Base-by-base conservation (phyloP, 2,888 invertebrate genomes). In the Mimumesa dahlbomi region DNA sequence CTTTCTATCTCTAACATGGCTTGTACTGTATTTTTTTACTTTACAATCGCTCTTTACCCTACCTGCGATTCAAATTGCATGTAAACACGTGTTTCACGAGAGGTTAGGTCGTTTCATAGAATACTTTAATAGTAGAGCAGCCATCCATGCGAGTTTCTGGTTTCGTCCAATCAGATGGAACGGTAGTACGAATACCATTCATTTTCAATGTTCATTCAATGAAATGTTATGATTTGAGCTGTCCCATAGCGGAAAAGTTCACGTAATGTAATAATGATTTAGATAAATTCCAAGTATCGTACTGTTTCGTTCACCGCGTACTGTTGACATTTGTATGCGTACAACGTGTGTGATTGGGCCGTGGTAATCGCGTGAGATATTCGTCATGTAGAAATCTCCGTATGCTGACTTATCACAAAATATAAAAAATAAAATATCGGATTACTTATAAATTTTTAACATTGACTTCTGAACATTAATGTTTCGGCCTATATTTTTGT, bases 91-190 rank as follows among this genome's bases (percentile, higher is more conserved):
- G 71, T 7, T 9, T 53, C 6, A 7, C 7, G 22, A 11, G 18
- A 64, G 71, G 71, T 72, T 72, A 70, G 42, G 14, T 42, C 16
- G 6, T 1, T n/a, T 29, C 72, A 53, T 43, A 18, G 34, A 72
- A 0, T 42, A 38, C 4, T 2, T 4, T 2, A 21, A 13, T 29
- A 18, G 18, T 16, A 70, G 63, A 71, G 0, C 0, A 2, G 14
- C n/a, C 11, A 13, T 5, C 1, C 2, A n/a, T n/a, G 0, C 4
- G 1, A 2, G 14, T 9, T 45, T 57, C 7, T 13, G 7, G 5
- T 0, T 18, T 1, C 4, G 25, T 19, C n/a, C 52, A 50, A 67
- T 38, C 22, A 19, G 31, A 18, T 9, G 11, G 11, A 14, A 16
- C 3, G 9, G 18, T 6, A 5, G 16, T 13, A 25, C 9, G 19